Conservation (phyloP, 1,140 invertebrate genomes). For the Theocolax elegans region DNA sequence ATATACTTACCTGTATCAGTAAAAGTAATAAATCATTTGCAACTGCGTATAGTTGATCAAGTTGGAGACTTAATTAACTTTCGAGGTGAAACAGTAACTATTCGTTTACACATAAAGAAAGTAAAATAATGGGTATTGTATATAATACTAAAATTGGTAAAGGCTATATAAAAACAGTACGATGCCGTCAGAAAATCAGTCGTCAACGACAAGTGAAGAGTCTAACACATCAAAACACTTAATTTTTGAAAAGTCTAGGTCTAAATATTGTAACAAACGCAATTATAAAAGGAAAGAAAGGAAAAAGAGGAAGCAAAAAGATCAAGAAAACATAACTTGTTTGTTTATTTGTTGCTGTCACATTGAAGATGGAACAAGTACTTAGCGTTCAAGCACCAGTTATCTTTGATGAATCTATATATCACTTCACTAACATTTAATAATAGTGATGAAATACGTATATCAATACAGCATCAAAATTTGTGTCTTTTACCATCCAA, state of each 20-base stretch:
- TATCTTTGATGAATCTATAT: constrained; percentile 45
- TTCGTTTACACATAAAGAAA: too few relatives aligned
- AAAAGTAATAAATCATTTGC: constrained; percentile 23
- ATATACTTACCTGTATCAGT: constrained; percentile 35
- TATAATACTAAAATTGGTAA: too few relatives aligned
- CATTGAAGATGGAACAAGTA: neutral
- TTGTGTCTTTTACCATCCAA: too few relatives aligned
- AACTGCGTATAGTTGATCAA: constrained; percentile 32
- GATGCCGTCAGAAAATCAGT: constrained; percentile 3
- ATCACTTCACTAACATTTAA: too few relatives aligned
- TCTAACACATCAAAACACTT: constrained; percentile 19
- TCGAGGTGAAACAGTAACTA: constrained; percentile 47
- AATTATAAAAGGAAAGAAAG: neutral
- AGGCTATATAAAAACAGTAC: neutral
- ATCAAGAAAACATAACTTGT: neutral
- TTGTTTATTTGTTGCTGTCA: neutral
- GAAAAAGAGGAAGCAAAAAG: neutral
- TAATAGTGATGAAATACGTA: too few relatives aligned
- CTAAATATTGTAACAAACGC: too few relatives aligned
- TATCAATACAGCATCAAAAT: too few relatives aligned
- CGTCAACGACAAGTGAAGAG: neutral
- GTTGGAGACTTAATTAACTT: too few relatives aligned
- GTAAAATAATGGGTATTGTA: too few relatives aligned
- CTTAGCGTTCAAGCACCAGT: neutral
- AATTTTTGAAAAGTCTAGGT: constrained; percentile 20